These are phyloP conservation scores for Drosophila willistoni DNA, from an alignment of 1,140 invertebrate species.

Conservation along the genomic window DNA sequence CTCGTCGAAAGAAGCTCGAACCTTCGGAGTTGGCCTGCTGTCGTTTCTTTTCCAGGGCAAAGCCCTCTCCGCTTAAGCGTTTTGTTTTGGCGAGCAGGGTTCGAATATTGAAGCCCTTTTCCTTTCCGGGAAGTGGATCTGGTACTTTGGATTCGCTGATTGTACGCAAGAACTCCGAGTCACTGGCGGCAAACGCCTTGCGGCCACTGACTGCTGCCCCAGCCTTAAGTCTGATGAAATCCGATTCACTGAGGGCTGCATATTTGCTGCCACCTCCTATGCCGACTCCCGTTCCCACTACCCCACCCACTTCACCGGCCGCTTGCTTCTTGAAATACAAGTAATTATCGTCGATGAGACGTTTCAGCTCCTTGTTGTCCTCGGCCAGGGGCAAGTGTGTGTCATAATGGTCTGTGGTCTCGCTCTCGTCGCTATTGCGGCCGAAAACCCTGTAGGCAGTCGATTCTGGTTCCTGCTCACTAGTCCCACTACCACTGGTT, in stretches of 20 bases:
- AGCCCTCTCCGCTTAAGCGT: constrained; percentile 75
- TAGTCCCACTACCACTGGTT: constrained; percentile 68
- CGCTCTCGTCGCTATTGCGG: constrained; percentile 75
- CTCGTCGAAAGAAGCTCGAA: constrained; percentile 70
- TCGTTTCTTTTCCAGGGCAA: constrained; percentile 72
- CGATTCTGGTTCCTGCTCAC: constrained; percentile 62
- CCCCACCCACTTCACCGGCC: constrained; percentile 23
- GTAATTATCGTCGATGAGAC: constrained; percentile 82
- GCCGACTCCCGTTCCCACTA: constrained; percentile 1
- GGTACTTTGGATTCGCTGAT: constrained; percentile 50
- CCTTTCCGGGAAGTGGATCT: constrained; percentile 49
- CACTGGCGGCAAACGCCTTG: constrained; percentile 72
- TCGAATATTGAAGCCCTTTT: constrained; percentile 75
- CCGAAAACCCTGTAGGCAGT: constrained; percentile 70
- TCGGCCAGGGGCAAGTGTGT: constrained; percentile 76
- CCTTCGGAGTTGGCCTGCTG: constrained; percentile 75
- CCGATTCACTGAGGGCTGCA: constrained; percentile 75
- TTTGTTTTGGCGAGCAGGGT: constrained; percentile 73
- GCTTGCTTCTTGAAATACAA: constrained; percentile 79
- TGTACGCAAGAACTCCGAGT: constrained; percentile 77
- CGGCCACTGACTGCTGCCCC: constrained; percentile 46
- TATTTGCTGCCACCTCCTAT: constrained; percentile 42
- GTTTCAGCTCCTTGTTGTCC: constrained; percentile 82
- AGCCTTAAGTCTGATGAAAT: constrained; percentile 75
- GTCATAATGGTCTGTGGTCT: constrained; percentile 74